Evolutionary conservation across 2,113 vertebrate genomes (phyloP), one percentile per base, ranked within the genome.

Genomic region (Piprites chloris): DNA sequence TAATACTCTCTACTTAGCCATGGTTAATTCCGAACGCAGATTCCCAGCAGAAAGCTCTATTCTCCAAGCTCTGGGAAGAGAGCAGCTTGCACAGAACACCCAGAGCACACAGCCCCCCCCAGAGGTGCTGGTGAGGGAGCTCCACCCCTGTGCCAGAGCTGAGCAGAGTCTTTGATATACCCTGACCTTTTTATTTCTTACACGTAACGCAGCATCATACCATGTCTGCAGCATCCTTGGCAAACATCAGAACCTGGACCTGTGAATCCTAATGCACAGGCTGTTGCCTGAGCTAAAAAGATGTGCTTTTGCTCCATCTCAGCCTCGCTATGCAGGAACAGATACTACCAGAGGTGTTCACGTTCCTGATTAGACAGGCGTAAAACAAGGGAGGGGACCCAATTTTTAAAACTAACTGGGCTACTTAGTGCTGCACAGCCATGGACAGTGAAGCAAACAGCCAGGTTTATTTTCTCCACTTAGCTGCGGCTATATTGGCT

Each of bases 261-360:
- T 0, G 0, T 6, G 49, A 69, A 62, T n/a, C 59, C 63, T n/a
- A 37, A 8, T 0, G 63, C 44, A 39, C 53, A 33, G 59, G 28
- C n/a, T 77, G 83, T 80, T 77, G 63, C 41, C 53, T 5, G n/a
- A 73, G 63, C n/a, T 73, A 9, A 28, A 33, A 26, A 16, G 72
- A 58, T 15, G 37, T 32, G 32, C 44, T 6, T 86, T 22, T 76
- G 71, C 46, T 90, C 55, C 72, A 42, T 32, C 58, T 27, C 41
- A 44, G 11, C 26, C 61, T 65, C 0, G 0, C 33, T 5, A 1
- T 2, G 24, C 33, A 52, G 63, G 44, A 33, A 17, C 41, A n/a
- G 49, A 21, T 32, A 5, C 73, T 24, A 8, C 6, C 71, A 33
- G 41, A 74, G 63, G 63, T 3, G 1, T 7, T 24, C 35, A 13